A percentile compares a stretch with the other conserved stretches of the same genome.
phyloP scores from a whole-genome alignment of 2,797 vertebrate species.

The Anabacerthia variegaticeps region DNA sequence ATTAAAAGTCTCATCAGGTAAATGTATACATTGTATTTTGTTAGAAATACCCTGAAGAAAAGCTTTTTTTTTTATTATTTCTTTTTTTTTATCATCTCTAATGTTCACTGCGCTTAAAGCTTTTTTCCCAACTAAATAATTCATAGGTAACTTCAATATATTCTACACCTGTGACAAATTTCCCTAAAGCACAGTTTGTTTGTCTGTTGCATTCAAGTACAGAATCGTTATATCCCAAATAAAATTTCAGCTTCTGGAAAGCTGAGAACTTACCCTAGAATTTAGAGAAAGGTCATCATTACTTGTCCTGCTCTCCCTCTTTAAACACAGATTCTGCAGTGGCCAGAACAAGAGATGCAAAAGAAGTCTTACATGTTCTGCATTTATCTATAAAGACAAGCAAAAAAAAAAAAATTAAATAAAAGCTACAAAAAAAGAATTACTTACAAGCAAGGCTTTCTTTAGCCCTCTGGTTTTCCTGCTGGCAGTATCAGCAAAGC shows the following conservation, averaged over 20 bases:
- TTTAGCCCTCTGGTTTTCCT: background rate
- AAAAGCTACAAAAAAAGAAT: background rate
- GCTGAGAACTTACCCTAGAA: background rate
- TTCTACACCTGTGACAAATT: background rate
- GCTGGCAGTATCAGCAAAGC: background rate
- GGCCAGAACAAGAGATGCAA: background rate
- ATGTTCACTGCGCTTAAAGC: background rate
- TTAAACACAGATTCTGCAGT: background rate
- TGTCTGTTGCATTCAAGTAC: background rate
- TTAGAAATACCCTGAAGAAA: background rate
- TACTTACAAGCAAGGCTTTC: background rate
- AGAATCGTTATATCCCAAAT: background rate
- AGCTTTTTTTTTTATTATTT: background rate
- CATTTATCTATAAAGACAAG: background rate
- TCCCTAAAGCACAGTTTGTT: background rate
- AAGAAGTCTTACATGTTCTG: background rate
- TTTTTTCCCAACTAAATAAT: background rate
- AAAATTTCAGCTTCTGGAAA: background rate
- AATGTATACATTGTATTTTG: background rate
- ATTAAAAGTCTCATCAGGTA: background rate
- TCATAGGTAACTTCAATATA: background rate
- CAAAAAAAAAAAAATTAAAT: background rate
- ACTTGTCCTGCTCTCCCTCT: background rate
- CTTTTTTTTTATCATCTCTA: background rate
- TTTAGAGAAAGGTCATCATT: background rate